These are phyloP conservation scores for Unio delphinus DNA, from an alignment of 2,888 invertebrate species.

Conservation along the genomic window DNA sequence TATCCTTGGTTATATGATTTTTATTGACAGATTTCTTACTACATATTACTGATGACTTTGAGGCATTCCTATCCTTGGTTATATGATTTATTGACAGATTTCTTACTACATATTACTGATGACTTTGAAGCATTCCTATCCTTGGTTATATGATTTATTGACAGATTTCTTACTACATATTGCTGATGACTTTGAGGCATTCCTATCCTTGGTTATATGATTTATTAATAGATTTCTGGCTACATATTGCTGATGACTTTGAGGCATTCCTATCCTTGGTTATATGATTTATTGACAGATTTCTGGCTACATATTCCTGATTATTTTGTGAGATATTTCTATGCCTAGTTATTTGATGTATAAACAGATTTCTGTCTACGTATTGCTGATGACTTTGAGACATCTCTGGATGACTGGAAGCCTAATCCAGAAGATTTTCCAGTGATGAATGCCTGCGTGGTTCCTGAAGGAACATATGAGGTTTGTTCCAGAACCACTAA, in stretches of 20 bases:
- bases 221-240: constrained; percentile 73
- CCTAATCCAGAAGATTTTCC: constrained; percentile 77
- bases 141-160: neutral
- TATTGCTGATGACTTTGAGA: constrained; percentile 98
- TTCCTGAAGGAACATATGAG: constrained; percentile 99
- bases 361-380: constrained; percentile 78
- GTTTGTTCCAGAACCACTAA: constrained; percentile 94
- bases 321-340: neutral
- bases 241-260: constrained; percentile 95
- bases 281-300: too few species aligned
- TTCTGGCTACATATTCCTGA: too few species aligned
- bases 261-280: constrained; percentile 82
- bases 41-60: constrained; percentile 95
- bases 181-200: too few species aligned
- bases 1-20: too few species aligned
- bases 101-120: too few species aligned
- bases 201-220: too few species aligned
- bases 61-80: constrained; percentile 80
- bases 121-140: neutral
- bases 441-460: constrained; percentile 82
- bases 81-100: too few species aligned
- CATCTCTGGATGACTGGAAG: constrained; percentile 97
- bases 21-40: constrained; percentile 75
- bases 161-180: neutral
- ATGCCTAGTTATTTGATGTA: constrained; percentile 62